Conservation (phyloP, 2,797 vertebrate species). For the Rhinophrynus dorsalis region DNA sequence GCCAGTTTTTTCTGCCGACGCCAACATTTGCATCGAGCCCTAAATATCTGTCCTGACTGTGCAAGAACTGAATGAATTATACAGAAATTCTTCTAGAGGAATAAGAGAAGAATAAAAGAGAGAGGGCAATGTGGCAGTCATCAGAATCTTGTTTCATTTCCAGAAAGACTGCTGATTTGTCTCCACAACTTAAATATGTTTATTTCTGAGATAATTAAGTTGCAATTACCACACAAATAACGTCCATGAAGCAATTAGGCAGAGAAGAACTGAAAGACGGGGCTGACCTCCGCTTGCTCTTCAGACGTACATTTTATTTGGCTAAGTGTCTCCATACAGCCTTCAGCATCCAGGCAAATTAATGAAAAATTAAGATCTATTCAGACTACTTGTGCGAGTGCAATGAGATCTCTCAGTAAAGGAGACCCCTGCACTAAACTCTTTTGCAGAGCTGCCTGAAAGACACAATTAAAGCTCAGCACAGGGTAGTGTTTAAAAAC, state of each 20-base stretch:
- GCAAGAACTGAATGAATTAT: neutral
- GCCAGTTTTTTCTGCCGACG: too few relatives aligned
- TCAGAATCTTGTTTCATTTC: slow-evolving; percentile 26
- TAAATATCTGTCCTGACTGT: too few relatives aligned
- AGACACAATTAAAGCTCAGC: too few relatives aligned
- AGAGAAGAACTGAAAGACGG: slow-evolving; percentile 28
- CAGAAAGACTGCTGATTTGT: slow-evolving; percentile 34
- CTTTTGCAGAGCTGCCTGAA: too few relatives aligned
- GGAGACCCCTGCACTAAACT: too few relatives aligned
- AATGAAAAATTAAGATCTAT: neutral
- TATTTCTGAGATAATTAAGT: slow-evolving; percentile 53
- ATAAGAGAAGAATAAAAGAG: slow-evolving; percentile 2
- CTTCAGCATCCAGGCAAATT: slow-evolving; percentile 2
- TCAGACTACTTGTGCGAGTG: neutral
- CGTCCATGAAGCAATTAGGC: slow-evolving; percentile 44
- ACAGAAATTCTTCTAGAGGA: slow-evolving; percentile 1
- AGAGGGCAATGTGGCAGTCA: slow-evolving; percentile 12
- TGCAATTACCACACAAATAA: slow-evolving; percentile 51
- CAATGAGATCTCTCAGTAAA: too few relatives aligned
- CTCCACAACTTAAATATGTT: slow-evolving; percentile 47
- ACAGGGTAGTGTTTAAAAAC: too few relatives aligned
- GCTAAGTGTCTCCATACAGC: slow-evolving; percentile 9
- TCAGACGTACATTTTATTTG: slow-evolving; percentile 12
- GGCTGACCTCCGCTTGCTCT: neutral
- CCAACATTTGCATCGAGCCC: too few relatives aligned